Conservation (phyloP, 1,140 invertebrate genomes). For the Drosophila oshimai region DNA sequence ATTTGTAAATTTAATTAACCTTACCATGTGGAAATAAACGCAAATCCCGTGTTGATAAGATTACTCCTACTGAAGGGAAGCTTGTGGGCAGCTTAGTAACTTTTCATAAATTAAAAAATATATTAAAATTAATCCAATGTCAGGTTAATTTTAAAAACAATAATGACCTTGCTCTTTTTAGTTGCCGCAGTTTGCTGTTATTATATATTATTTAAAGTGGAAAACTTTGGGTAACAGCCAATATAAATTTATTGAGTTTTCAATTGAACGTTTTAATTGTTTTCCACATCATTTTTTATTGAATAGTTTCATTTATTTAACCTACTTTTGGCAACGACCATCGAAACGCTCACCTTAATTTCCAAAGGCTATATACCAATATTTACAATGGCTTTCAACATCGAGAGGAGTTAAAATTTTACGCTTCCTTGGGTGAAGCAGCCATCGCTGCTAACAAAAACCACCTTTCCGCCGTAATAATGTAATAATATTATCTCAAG, state of each 20-base stretch:
- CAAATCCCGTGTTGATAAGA: background rate
- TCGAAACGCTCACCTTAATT: background rate
- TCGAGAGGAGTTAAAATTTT: background rate
- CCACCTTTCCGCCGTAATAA: constrained; percentile 6
- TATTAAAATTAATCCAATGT: background rate
- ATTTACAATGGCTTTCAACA: background rate
- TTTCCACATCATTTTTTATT: background rate
- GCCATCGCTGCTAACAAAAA: background rate
- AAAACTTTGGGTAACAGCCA: too few species aligned
- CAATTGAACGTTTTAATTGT: background rate
- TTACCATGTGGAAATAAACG: background rate
- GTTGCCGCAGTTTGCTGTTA: background rate
- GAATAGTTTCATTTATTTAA: background rate
- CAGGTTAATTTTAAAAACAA: background rate
- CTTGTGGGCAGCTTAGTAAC: background rate
- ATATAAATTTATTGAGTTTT: too few species aligned
- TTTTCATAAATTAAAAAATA: background rate
- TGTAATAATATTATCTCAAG: constrained; percentile 24
- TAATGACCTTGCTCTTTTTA: background rate
- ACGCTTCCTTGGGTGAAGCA: background rate
- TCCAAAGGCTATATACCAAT: background rate
- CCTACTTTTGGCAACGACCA: background rate
- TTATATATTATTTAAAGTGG: background rate
- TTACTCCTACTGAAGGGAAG: background rate
- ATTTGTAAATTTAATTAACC: constrained; percentile 13